Evolutionary conservation across 2,797 vertebrate species (phyloP), one percentile per base, ranked within the genome.

Genomic region (Sitta carolinensis): DNA sequence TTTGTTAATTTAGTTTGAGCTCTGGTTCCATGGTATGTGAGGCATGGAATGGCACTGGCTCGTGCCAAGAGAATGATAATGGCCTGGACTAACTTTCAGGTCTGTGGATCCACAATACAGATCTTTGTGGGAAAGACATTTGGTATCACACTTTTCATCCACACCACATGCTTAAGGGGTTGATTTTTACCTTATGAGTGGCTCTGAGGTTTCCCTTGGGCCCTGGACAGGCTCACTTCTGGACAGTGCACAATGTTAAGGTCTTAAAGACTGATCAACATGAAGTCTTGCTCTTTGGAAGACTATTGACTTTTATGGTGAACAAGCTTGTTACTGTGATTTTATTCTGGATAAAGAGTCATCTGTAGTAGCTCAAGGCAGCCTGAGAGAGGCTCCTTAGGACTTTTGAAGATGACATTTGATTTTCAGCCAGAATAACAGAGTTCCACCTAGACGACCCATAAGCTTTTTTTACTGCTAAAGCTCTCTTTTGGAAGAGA

Each of bases 361-460:
- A 73, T 87, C 67, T 98, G 97, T 94, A 98, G 97, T 98, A 96
- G 96, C 97, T 90, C 83, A 58, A 2, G 66, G 51, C 47, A 83
- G 96, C 98, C 98, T 97, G 96, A 97, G 97, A 97, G 98, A 97
- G 97, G 97, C 97, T 97, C 97, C 96, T 98, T 91, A 90, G 95
- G 94, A 94, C 96, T 98, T 97, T 89, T 90, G 75, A 95, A 97
- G 94, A 87, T 87, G 79, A 68, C 73, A 80, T 96, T 92, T 92
- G 82, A 64, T 96, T 96, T 70, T 75, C 51, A 68, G 73, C 36
- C 38, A 69, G 87, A 83, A 26, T 74, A 76, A 14, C 16, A 73
- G 81, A 68, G 54, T 67, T 92, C 63, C 13, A 73, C 74, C 80
- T 84, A 64, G 27, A 69, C 1, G 25, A 50, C 5, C 26, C 29